These are phyloP conservation scores for Lepidocolaptes lacrymiger DNA, from an alignment of 2,797 vertebrate genomes.

Conservation along the genomic window DNA sequence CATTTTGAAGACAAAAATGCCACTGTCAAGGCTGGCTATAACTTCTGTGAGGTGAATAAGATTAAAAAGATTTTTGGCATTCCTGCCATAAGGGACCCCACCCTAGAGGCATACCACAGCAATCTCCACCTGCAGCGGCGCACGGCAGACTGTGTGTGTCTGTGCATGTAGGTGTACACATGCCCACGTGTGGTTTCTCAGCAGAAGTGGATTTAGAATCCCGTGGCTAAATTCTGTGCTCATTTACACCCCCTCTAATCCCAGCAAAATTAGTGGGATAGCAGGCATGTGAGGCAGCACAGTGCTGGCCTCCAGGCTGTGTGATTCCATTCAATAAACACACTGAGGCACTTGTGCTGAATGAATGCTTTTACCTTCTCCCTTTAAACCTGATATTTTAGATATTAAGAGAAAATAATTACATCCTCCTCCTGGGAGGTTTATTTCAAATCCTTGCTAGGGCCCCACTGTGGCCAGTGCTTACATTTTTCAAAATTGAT, in stretches of 20 bases:
- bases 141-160: accelerated
- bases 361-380: slow-evolving; percentile 62
- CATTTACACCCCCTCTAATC: slow-evolving; percentile 45
- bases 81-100: background rate
- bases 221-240: background rate
- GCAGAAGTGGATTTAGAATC: slow-evolving; percentile 38
- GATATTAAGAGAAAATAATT: slow-evolving; percentile 78
- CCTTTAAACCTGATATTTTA: slow-evolving; percentile 71
- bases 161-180: background rate
- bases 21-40: slow-evolving; percentile 51
- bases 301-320: background rate
- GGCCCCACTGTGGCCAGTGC: slow-evolving; percentile 63
- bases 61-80: slow-evolving; percentile 40
- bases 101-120: background rate
- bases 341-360: slow-evolving; percentile 63
- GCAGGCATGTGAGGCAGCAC: background rate
- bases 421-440: slow-evolving; percentile 71
- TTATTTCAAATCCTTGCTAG: slow-evolving; percentile 74
- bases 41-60: slow-evolving; percentile 36
- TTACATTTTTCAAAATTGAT: slow-evolving; percentile 80
- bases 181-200: background rate
- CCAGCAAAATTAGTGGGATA: slow-evolving; percentile 30
- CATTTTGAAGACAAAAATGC: slow-evolving; percentile 46
- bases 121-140: background rate
- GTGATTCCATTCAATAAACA: slow-evolving; percentile 64